phyloP scores from a whole-genome alignment of 2,797 vertebrate species.

The Hippoglossus hippoglossus region DNA sequence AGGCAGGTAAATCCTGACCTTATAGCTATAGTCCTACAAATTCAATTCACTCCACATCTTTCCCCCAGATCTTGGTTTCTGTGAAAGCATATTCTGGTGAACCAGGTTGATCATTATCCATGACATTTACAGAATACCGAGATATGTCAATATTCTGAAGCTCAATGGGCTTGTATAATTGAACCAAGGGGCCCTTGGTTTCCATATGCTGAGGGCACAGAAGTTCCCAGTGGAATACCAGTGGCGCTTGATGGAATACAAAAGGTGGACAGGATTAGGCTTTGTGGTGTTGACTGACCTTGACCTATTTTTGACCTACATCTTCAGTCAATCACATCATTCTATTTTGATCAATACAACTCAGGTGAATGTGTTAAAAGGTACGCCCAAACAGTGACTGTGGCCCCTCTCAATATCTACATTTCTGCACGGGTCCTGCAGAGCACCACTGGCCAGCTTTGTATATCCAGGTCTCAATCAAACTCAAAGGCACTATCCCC shows the following conservation, averaged over 20 bases:
- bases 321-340: slow-evolving; percentile 77
- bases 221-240: slow-evolving; percentile 76
- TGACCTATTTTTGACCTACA: slow-evolving; percentile 82
- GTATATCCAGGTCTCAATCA: slow-evolving; percentile 77
- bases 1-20: slow-evolving; percentile 58
- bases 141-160: slow-evolving; percentile 82
- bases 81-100: slow-evolving; percentile 69
- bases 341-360: slow-evolving; percentile 74
- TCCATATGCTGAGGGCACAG: slow-evolving; percentile 74
- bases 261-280: slow-evolving; percentile 73
- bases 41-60: slow-evolving; percentile 42
- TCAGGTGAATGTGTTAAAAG: slow-evolving; percentile 63
- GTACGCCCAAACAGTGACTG: slow-evolving; percentile 53
- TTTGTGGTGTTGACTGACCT: slow-evolving; percentile 81
- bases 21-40: slow-evolving; percentile 46
- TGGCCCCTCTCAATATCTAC: slow-evolving; percentile 51
- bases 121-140: slow-evolving; percentile 79
- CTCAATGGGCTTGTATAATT: slow-evolving; percentile 80
- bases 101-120: slow-evolving; percentile 79
- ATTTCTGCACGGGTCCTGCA: slow-evolving; percentile 38
- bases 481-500: slow-evolving; percentile 78
- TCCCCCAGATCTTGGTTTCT: slow-evolving; percentile 63
- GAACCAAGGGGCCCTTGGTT: slow-evolving; percentile 74
- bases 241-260: slow-evolving; percentile 77
- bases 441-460: slow-evolving; percentile 52